Evolutionary conservation across 2,888 invertebrate species (phyloP), one percentile per base, ranked within the genome.

Genomic region (Doris montereyensis): DNA sequence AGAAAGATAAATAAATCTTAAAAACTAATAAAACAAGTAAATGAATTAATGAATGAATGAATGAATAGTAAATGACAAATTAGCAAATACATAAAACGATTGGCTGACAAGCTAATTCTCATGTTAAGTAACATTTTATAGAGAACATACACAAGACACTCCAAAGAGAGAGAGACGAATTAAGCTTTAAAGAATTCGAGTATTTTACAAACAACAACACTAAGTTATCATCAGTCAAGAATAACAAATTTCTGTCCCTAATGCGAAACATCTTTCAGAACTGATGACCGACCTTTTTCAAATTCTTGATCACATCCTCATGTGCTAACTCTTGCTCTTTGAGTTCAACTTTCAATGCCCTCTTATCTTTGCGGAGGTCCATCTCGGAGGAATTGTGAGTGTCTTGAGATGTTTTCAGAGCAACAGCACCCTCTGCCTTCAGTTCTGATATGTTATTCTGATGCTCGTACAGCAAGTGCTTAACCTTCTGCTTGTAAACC

Each of bases 381-480:
- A 94, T 92, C 89, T 97, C 97, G 90, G 96, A 95, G 81, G 93
- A 93, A 17, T 93, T 92, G 88, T 97, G 95, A 86, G 96, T 95
- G 90, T 97, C 96, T 92, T 97, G 95, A 0, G 96, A 95, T 30
- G 91, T 84, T 92, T 96, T 96, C 60, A 97, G 91, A 3, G 96
- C 94, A 1, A 90, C 89, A 5, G 88, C 86, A 41, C 89, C 88
- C 80, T 97, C 96, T 13, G 96, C 96, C 90, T 96, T 95, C 76
- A 95, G 93, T 88, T 97, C 96, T 0, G 96, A 95, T 79, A 96
- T 93, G 88, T 95, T 95, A 80, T 95, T 95, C 89, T 96, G 95
- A 88, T 97, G 97, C 89, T 97, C 97, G 91, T 96, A 97, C 91
- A 97, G 95, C 65, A 97, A 92, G 92, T 97, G 96, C 89, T 97